Evolutionary conservation across 1,140 invertebrate genomes (phyloP).

Genomic region (Cyclargus thomasi): DNA sequence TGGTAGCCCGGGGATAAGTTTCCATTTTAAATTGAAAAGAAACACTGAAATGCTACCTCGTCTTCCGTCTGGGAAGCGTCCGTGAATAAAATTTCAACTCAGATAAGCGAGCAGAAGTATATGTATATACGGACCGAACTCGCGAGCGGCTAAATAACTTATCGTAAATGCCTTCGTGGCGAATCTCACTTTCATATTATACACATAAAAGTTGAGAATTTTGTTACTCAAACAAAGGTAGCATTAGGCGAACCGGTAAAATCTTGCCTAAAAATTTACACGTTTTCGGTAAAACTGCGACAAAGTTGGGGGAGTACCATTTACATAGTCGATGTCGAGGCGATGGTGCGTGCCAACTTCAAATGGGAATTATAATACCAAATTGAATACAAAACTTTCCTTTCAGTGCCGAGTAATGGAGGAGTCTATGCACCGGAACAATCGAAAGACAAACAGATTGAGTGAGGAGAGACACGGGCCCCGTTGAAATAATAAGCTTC

Average conservation of each 20-base stretch:
- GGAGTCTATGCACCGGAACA: constrained; percentile 74
- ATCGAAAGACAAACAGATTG: constrained; percentile 74
- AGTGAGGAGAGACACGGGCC: constrained; percentile 65
- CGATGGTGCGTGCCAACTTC: constrained; percentile 73
- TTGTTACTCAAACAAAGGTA: constrained; percentile 19
- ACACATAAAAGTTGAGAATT: constrained; percentile 7
- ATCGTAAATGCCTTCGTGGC: constrained; percentile 23
- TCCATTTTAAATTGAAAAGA: constrained; percentile 73
- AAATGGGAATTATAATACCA: constrained; percentile 75
- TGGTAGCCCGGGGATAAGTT: constrained; percentile 71
- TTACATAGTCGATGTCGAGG: constrained; percentile 72
- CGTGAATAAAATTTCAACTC: constrained; percentile 70
- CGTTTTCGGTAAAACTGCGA: constrained; percentile 58
- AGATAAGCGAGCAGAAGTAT: constrained; percentile 59
- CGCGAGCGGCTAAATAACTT: constrained; percentile 55
- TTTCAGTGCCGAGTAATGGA: constrained; percentile 74
- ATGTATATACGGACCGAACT: constrained; percentile 51
- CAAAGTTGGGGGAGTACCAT: constrained; percentile 67
- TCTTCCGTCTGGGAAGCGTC: constrained; percentile 49
- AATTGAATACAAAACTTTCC: constrained; percentile 76
- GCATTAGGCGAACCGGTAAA: constrained; percentile 30
- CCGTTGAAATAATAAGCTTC: constrained; percentile 73
- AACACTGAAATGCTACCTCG: constrained; percentile 67
- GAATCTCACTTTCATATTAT: not conserved
- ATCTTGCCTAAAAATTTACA: constrained; percentile 38